These are phyloP conservation scores for Clarias platycephalus DNA, from an alignment of 2,797 vertebrate species.

Conservation along the genomic window DNA sequence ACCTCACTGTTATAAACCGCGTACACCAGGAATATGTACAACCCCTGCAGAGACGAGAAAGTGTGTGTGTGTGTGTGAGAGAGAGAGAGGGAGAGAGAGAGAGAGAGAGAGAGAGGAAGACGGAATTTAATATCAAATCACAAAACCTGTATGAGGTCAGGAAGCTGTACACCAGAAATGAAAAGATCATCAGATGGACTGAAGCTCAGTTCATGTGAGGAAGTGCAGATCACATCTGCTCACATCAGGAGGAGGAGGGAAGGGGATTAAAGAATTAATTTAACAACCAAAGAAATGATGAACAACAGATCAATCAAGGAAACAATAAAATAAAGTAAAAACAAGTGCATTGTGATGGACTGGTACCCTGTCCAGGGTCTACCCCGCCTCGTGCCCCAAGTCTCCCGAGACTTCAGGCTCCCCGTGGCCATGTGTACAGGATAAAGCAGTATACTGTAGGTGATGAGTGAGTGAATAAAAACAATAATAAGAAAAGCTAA, in stretches of 20 bases:
- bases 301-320: background rate
- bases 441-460: too few species aligned
- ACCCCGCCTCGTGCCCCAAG: too few species aligned
- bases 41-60: slow-evolving; percentile 73
- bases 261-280: background rate
- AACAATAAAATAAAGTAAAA: background rate
- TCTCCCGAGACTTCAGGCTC: too few species aligned
- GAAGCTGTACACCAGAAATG: background rate
- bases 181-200: background rate
- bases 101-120: background rate
- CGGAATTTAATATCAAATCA: background rate
- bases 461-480: too few species aligned
- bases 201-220: background rate
- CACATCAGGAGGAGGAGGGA: background rate
- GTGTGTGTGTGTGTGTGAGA: background rate
- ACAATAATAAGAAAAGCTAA: background rate
- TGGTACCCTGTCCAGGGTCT: too few species aligned
- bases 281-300: background rate
- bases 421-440: too few species aligned
- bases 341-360: background rate
- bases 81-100: background rate
- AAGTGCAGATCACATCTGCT: background rate
- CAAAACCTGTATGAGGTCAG: background rate
- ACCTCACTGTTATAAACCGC: slow-evolving; percentile 89
- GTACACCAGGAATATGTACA: slow-evolving; percentile 92